Evolutionary conservation across 2,888 invertebrate genomes (phyloP).

Genomic region (Drosophila conformis): DNA sequence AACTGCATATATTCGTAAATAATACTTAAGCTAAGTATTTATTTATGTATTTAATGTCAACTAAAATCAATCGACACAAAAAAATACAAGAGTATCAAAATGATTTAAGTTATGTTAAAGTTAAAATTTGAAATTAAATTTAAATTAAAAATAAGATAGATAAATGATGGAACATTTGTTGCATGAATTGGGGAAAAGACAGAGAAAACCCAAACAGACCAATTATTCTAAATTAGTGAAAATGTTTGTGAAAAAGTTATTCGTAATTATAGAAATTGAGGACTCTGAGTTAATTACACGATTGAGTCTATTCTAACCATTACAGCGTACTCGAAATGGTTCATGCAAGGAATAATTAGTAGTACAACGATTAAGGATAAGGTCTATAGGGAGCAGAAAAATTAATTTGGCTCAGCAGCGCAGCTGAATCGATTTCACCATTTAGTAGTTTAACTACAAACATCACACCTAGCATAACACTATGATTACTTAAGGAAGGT

Average conservation of each 20-base stretch:
- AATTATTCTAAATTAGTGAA: background rate
- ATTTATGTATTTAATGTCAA: background rate
- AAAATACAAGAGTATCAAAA: background rate
- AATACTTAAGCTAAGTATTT: background rate
- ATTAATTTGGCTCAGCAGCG: background rate
- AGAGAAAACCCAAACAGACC: background rate
- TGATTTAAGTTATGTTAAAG: background rate
- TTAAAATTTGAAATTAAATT: background rate
- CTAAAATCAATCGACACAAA: background rate
- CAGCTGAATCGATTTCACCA: background rate
- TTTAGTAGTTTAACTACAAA: background rate
- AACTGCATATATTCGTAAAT: slow-evolving; percentile 44
- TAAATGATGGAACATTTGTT: too few relatives aligned
- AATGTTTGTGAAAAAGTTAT: background rate
- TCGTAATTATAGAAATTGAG: background rate
- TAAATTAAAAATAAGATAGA: background rate
- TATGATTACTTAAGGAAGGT: accelerated
- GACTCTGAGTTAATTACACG: background rate
- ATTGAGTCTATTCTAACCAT: background rate
- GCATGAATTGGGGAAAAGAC: background rate
- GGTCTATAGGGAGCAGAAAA: accelerated
- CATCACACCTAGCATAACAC: background rate
- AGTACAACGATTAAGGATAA: background rate
- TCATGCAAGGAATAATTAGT: background rate
- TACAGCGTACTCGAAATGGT: background rate